Percentiles rank a stretch among this genome's conserved stretches.
phyloP scores from a whole-genome alignment of 2,888 invertebrate species.

The Aporophyla nigra region DNA sequence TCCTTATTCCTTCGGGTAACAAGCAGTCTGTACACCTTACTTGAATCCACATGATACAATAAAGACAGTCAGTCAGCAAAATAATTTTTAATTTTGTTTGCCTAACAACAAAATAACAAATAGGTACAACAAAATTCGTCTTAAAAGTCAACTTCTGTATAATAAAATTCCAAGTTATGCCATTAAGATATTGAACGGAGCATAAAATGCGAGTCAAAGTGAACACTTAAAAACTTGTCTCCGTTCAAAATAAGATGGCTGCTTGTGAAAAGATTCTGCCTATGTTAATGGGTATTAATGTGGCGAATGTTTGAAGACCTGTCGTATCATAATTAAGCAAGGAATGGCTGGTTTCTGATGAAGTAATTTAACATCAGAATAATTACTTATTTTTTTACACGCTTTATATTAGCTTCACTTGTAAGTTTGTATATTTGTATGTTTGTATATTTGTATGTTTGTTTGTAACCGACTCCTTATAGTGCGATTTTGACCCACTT shows the following conservation, averaged over 20 bases:
- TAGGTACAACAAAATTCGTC: not conserved
- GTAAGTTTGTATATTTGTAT: too few species aligned
- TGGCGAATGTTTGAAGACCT: not conserved
- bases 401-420: too few species aligned
- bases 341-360: not conserved
- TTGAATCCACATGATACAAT: not conserved
- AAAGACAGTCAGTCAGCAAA: not conserved
- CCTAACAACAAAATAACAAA: not conserved
- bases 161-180: slow-evolving; percentile 31
- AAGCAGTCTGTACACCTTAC: not conserved
- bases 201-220: slow-evolving; percentile 46
- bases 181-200: slow-evolving; percentile 44
- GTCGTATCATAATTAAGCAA: not conserved
- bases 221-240: slow-evolving; percentile 43
- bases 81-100: not conserved
- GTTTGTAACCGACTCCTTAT: too few species aligned
- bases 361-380: not conserved
- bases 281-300: slow-evolving; percentile 23
- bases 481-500: too few species aligned
- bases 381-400: not conserved
- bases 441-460: too few species aligned
- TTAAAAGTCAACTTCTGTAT: not conserved
- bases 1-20: too few species aligned
- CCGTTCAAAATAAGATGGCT: slow-evolving; percentile 24
- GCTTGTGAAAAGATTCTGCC: slow-evolving; percentile 18